These are phyloP conservation scores for Scomber japonicus DNA, from an alignment of 2,113 vertebrate genomes.

Conservation along the genomic window DNA sequence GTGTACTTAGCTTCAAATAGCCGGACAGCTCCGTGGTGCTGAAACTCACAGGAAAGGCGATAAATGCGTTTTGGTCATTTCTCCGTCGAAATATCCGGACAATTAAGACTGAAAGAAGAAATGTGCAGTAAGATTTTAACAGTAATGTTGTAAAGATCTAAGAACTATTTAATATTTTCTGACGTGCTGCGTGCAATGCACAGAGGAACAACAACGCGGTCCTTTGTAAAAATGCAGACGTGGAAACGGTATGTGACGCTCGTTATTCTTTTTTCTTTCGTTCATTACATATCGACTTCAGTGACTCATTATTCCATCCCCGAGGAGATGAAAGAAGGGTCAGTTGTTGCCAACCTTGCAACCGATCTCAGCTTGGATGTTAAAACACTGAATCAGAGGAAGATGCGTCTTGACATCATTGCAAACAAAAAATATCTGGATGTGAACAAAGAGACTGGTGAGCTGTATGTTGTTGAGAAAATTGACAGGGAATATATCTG, in stretches of 20 bases:
- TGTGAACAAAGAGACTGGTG: conserved; percentile 81
- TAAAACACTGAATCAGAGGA: conserved; percentile 62
- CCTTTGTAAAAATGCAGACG: background rate
- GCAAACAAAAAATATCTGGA: conserved; percentile 78
- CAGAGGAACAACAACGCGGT: background rate
- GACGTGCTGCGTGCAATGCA: too few relatives aligned
- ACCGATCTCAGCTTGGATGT: conserved; percentile 81
- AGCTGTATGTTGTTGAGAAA: conserved; percentile 74
- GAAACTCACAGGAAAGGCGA: too few relatives aligned
- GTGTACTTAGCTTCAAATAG: too few relatives aligned
- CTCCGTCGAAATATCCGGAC: too few relatives aligned
- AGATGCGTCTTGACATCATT: conserved; percentile 64
- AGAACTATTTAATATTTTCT: too few relatives aligned
- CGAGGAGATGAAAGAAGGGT: conserved; percentile 84
- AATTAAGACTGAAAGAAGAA: too few relatives aligned
- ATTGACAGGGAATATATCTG: conserved; percentile 80
- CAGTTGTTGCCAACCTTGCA: conserved; percentile 83
- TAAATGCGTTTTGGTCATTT: too few relatives aligned
- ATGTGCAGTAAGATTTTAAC: too few relatives aligned
- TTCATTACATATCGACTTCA: conserved; percentile 2
- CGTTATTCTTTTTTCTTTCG: background rate
- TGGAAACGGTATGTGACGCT: conserved; percentile 34
- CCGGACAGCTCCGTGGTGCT: too few relatives aligned
- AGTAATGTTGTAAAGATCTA: too few relatives aligned
- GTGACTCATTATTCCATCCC: conserved; percentile 79